Base-by-base conservation (phyloP, 2,888 invertebrate species). In the Trachelus troglodyta region DNA sequence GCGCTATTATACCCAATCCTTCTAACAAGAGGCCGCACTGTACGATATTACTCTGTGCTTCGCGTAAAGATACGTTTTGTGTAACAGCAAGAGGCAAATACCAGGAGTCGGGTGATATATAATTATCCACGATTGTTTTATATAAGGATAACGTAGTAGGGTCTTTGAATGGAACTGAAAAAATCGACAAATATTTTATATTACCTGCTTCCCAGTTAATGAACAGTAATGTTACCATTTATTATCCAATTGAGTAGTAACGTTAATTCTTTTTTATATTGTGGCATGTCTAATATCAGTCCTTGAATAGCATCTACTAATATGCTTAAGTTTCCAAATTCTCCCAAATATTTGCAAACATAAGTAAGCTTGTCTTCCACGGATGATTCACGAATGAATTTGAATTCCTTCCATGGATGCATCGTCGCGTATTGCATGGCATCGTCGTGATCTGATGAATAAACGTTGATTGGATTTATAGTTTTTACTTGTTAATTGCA, bases 1-100 rank as follows among this genome's bases (percentile, higher is more conserved):
- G 79, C 0, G 96, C 95, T 81, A 95, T 92, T 85, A 93, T 90
- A 0, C 95, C 96, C 31, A 96, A 90, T 1, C 96, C 95, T 89
- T 96, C 96, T 0, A 95, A 92, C 80, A 96, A 92, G 11, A 96
- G 88, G 86, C 96, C 96, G 73, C 93, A 92, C 84, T 94, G 94
- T 68, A 94, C 87, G 78, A 96, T 92, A 91, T 96, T 95, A 76
- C 92, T 92, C 86, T 94, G 94, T 2, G 94, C 94, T n/a, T 90
- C 85, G 35, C 84, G 82, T 37, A 91, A 79, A 34, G 86, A 79
- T 31, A 85, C 79, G 68, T 89, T 83, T 31, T 89, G 81, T 15
- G 82, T 83, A 23, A 86, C 85, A 77, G 85, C 84, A 34, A 89
- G 79, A 11, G 90, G 86, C 33, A 89, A 79, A 74, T 90, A 86